These are phyloP conservation scores for Maniola jurtina DNA, from an alignment of 1,140 invertebrate species.

Conservation along the genomic window DNA sequence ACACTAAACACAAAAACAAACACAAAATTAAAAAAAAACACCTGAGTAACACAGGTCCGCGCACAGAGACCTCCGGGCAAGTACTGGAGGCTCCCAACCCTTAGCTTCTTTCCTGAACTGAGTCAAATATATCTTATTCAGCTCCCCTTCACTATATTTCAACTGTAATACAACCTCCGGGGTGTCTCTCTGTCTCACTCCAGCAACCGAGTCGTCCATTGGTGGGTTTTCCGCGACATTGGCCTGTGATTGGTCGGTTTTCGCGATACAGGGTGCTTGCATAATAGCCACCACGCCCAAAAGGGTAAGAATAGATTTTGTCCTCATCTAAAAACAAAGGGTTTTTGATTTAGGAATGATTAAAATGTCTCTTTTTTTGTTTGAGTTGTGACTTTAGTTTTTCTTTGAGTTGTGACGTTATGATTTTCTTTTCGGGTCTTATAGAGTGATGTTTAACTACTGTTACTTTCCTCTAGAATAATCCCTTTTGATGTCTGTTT, in stretches of 20 bases:
- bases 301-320: conserved; percentile 46
- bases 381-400: not conserved
- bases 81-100: conserved; percentile 46
- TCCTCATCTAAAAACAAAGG: conserved; percentile 47
- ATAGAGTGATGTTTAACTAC: not conserved
- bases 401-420: no score
- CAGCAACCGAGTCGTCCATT: conserved; percentile 34
- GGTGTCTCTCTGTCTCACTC: conserved; percentile 42
- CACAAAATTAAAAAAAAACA: conserved; percentile 41
- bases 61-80: conserved; percentile 48
- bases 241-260: conserved; percentile 33
- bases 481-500: conserved; percentile 2
- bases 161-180: conserved; percentile 67
- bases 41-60: conserved; percentile 71
- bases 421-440: not conserved
- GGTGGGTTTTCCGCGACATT: conserved; percentile 35
- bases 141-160: conserved; percentile 64
- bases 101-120: conserved; percentile 56
- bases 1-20: conserved; percentile 35
- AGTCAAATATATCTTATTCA: conserved; percentile 70
- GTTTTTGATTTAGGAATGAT: conserved; percentile 16
- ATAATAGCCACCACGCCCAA: conserved; percentile 45
- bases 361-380: conserved; percentile 17
- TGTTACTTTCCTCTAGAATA: not conserved
- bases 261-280: conserved; percentile 24